Evolutionary conservation across 1,140 invertebrate species (phyloP), one percentile per base, ranked within the genome.

Genomic region (Matsumurasca onukii): DNA sequence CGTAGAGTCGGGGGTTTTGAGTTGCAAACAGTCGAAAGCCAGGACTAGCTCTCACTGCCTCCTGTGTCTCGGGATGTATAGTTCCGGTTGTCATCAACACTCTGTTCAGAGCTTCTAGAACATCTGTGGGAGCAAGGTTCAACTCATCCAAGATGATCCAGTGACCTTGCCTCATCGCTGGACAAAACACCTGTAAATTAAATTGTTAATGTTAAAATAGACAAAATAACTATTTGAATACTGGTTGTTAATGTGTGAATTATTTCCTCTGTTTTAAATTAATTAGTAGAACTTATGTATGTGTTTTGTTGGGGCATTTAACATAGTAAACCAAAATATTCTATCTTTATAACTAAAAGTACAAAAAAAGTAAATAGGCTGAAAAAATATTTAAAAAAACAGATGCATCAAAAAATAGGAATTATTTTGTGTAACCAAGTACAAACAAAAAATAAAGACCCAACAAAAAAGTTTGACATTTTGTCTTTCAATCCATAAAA

Each of bases 111-210:
- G 98, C 97, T 83, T 99, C 98, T 17, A 99, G 81, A 55, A 99
- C 97, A 77, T 99, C 97, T 70, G 94, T 94, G 0, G 98, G 97
- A 13, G 98, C 98, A 73, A 99, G 86, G 85, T 99, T 99, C 15
- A 99, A 80, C 79, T 99, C 98, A 80, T 99, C 98, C 13, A 99
- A 82, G 72, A 99, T 99, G 55, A 99, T 97, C 98, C 98, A 99
- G 77, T 96, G 86, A 0, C 98, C 98, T 76, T 95, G 91, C 57
- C 92, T 84, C 94, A 99, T 98, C 0, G 98, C 98, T 78, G 98
- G 90, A 0, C 98, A 94, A 20, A 99, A 79, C 34, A 98, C 86
- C 88, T 83, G 68, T 20, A 67, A 72, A 39, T 12, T n/a, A n/a
- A n/a, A n/a, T 52, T 30, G 55, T 45, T 9, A n/a, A n/a, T n/a